Percentiles rank a stretch among this genome's conserved stretches.
phyloP scores from a whole-genome alignment of 2,113 vertebrate genomes.

The Marmota flaviventris region DNA sequence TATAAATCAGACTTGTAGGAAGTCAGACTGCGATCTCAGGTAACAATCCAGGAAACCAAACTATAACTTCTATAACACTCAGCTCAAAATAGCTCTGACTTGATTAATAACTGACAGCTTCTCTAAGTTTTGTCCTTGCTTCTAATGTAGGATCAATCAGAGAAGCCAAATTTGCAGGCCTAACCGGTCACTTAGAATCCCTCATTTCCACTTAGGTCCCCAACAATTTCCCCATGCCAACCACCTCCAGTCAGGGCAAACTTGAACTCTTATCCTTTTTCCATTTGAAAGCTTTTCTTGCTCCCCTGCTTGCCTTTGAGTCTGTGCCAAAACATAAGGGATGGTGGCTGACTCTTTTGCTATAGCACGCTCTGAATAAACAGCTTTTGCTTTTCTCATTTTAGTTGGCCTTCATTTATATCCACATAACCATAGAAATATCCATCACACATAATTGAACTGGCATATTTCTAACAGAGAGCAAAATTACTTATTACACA shows the following conservation, averaged over 20 bases:
- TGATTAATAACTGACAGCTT: not conserved
- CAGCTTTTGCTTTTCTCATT: constrained; percentile 12
- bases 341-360: not conserved
- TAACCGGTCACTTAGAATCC: not conserved
- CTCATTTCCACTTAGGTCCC: not conserved
- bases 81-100: not conserved
- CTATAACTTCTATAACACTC: not conserved
- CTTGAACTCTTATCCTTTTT: not conserved
- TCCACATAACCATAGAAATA: not conserved
- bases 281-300: not conserved
- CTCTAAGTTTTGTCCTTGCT: not conserved
- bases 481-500: not conserved
- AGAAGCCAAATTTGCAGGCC: not conserved
- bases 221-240: not conserved
- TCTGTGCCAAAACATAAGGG: not conserved
- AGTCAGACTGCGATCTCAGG: not conserved
- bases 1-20: not conserved
- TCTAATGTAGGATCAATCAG: not conserved
- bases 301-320: not conserved
- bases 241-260: not conserved
- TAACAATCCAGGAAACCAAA: not conserved
- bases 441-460: not conserved
- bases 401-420: constrained; percentile 2
- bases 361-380: not conserved
- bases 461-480: not conserved